Conservation (phyloP, 2,113 vertebrate genomes). For the Pygoscelis antarcticus region DNA sequence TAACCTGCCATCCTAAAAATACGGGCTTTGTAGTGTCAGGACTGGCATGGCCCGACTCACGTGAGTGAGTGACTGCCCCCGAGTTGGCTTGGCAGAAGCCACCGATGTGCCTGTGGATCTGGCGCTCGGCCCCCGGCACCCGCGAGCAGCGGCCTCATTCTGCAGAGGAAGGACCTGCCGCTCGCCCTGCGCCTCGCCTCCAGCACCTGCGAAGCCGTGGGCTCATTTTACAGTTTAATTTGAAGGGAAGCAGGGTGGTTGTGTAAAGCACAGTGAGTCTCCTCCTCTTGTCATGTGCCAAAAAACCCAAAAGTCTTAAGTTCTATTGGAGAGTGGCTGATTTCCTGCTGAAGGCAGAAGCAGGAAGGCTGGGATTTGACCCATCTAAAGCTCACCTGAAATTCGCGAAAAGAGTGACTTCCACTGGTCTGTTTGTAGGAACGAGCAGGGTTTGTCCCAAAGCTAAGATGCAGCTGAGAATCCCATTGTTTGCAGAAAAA, state of each 20-base stretch:
- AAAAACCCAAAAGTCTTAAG: background rate
- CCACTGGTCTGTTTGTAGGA: background rate
- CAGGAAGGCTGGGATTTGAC: background rate
- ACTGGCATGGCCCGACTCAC: accelerated
- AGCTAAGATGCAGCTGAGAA: background rate
- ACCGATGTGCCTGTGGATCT: accelerated
- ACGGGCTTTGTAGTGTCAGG: background rate
- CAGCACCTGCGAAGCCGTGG: background rate
- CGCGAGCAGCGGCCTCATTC: accelerated
- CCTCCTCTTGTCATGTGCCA: background rate
- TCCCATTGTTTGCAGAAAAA: background rate
- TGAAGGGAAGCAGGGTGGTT: background rate
- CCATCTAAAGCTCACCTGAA: background rate
- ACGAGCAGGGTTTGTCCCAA: background rate
- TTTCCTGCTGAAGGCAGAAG: background rate
- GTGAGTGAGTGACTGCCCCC: accelerated
- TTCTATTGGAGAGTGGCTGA: background rate
- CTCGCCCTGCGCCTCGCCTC: background rate
- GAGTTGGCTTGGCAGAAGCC: background rate
- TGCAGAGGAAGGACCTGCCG: background rate
- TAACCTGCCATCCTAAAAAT: accelerated
- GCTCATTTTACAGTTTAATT: background rate
- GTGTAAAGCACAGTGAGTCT: background rate
- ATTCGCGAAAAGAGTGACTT: background rate
- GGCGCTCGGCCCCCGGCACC: accelerated